Evolutionary conservation across 2,113 vertebrate species (phyloP), one percentile per base, ranked within the genome.

Genomic region (Pseudorhombus dupliciocellatus): DNA sequence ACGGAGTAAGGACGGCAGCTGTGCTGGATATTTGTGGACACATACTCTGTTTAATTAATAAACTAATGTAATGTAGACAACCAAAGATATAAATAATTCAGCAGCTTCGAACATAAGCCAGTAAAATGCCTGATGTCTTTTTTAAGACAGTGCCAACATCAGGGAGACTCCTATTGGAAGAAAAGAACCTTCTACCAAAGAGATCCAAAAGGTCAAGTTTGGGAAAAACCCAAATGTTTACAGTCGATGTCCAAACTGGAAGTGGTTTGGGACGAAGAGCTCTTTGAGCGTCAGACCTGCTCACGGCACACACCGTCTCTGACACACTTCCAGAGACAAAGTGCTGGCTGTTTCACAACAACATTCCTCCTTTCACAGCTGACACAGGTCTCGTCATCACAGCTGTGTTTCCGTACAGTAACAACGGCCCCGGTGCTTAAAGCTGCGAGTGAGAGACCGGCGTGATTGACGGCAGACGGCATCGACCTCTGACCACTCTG

Each of bases 391-490:
- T 7, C 28, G 9, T 67, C 57, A 46, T 26, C 9, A 2, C 25
- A 31, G 54, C 30, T 0, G 1, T 2, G 20, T 70, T 80, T 8
- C 4, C 1, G 26, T 8, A 10, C 70, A 31, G 18, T 28, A 59
- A 66, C 31, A 11, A 18, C 1, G 21, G 26, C 11, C 9, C 34
- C 8, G 31, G 31, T 9, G 9, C 34, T 10, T 37, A 4, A 44
- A 15, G 5, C 15, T 18, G 40, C 4, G 7, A n/a, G 18, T 8
- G 61, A 40, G 25, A 55, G 30, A 24, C 40, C 66, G 20, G 6
- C 14, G 20, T 73, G 66, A 70, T 44, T 57, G 78, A 73, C 75
- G 58, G 37, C 60, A 30, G 51, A 26, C 25, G 31, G 44, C 34
- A 34, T 14, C 30, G 18, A 42, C 25, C 44, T 42, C 56, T 11